These are phyloP conservation scores for Triplophysa bombifrons DNA, from an alignment of 2,797 vertebrate genomes.

Conservation along the genomic window DNA sequence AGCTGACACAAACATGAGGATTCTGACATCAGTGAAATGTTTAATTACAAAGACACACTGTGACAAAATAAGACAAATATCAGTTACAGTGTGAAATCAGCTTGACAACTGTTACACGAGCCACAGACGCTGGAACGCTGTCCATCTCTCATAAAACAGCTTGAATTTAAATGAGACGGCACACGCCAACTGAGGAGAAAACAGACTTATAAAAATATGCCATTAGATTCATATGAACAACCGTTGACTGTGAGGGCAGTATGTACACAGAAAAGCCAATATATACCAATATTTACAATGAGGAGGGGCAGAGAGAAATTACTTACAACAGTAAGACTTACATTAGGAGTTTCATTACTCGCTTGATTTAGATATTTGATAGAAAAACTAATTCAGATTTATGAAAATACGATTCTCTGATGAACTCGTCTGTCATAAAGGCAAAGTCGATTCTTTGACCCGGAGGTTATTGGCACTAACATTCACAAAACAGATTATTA, in stretches of 20 bases:
- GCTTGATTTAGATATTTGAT: conserved; percentile 2
- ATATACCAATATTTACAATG: conserved; percentile 80
- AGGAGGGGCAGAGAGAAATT: conserved; percentile 65
- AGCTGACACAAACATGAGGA: conserved; percentile 10
- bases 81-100: conserved; percentile 68
- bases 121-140: conserved; percentile 38
- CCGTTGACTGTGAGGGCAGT: conserved; percentile 76
- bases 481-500: neutral
- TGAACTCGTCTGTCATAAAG: conserved; percentile 2
- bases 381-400: conserved; percentile 26
- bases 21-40: conserved; percentile 79
- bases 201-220: conserved; percentile 87
- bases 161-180: conserved; percentile 75
- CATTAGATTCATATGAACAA: conserved; percentile 85
- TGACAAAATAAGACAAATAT: conserved; percentile 79
- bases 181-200: conserved; percentile 63
- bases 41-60: conserved; percentile 87
- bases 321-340: conserved; percentile 58
- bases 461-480: neutral
- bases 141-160: conserved; percentile 61
- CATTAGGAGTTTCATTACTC: neutral
- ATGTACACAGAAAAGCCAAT: conserved; percentile 84
- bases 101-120: conserved; percentile 63
- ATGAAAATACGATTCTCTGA: conserved; percentile 46
- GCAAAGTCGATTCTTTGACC: conserved; percentile 2